Percentiles rank a stretch among this genome's conserved stretches.
Evolutionary conservation across 2,888 invertebrate species (phyloP).

Genomic region (Antitype chi): DNA sequence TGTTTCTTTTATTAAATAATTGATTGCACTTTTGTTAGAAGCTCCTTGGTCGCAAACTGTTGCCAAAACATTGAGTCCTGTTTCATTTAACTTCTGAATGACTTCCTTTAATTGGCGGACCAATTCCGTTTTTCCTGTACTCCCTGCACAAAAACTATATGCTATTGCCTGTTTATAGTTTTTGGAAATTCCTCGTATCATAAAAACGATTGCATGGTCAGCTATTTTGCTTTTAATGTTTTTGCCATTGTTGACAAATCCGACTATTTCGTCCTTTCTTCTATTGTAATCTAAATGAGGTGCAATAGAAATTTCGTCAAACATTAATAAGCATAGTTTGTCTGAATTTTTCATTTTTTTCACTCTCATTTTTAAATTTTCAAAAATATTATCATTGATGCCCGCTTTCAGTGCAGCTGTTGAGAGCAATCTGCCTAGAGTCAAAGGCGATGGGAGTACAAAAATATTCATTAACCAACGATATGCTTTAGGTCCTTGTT

Average conservation of each 20-base stretch:
- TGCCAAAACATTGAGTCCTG: conserved; percentile 4
- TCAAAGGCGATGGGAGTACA: too few relatives aligned
- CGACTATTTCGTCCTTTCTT: neutral
- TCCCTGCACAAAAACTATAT: conserved; percentile 7
- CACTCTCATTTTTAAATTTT: too few relatives aligned
- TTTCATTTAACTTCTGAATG: neutral
- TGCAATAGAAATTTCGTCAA: conserved; percentile 8
- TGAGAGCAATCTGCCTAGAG: too few relatives aligned
- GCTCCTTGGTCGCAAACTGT: conserved; percentile 4
- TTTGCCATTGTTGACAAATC: neutral
- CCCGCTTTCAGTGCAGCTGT: too few relatives aligned
- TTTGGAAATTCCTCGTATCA: conserved; percentile 1
- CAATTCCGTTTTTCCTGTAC: conserved; percentile 4
- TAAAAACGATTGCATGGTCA: neutral
- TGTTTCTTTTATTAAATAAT: conserved; percentile 10
- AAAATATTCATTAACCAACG: too few relatives aligned
- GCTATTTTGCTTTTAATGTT: neutral
- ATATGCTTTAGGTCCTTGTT: too few relatives aligned
- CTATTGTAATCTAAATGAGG: neutral
- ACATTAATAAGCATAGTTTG: neutral
- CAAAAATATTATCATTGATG: too few relatives aligned
- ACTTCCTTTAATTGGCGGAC: neutral
- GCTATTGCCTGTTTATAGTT: conserved; percentile 9
- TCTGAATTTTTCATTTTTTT: neutral
- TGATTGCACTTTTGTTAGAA: conserved; percentile 1